A percentile compares a stretch with the other conserved stretches of the same genome.
Conservation (phyloP, 35 echinoderm and acorn worm genomes). For the Nesometra sesokonis region DNA sequence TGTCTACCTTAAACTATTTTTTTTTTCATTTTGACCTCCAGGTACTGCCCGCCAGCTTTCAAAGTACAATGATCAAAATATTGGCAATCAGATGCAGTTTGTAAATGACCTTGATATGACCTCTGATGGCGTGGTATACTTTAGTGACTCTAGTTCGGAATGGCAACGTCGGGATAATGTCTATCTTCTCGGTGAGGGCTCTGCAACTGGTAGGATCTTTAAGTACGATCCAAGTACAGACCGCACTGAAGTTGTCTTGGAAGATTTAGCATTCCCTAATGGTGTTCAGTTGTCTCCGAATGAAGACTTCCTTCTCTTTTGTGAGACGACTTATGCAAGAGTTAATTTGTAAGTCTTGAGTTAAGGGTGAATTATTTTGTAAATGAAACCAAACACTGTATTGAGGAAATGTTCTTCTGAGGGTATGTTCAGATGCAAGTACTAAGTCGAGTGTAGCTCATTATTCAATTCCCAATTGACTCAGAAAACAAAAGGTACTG, state of each 20-base stretch:
- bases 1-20: not conserved
- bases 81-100: conserved; percentile 29
- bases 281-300: conserved; percentile 53
- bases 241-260: conserved; percentile 23
- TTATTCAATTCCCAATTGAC: no score
- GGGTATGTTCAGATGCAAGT: no score
- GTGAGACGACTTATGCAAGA: conserved; percentile 27
- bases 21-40: not conserved
- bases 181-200: conserved; percentile 14
- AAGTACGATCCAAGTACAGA: conserved; percentile 37
- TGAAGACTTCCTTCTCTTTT: conserved; percentile 45
- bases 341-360: conserved; percentile 38
- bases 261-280: conserved; percentile 42
- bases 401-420: no score
- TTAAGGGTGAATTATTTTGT: not conserved
- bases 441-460: no score
- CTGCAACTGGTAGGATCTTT: conserved; percentile 34
- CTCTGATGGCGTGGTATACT: conserved; percentile 45
- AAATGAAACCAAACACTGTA: not conserved
- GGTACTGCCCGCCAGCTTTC: conserved; percentile 22
- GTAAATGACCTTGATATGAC: conserved; percentile 51
- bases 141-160: conserved; percentile 47
- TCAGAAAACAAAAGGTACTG: no score
- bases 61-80: not conserved
- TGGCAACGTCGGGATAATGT: conserved; percentile 39